These are phyloP conservation scores for Euwallacea fornicatus DNA, from an alignment of 1,140 invertebrate species.

Conservation along the genomic window DNA sequence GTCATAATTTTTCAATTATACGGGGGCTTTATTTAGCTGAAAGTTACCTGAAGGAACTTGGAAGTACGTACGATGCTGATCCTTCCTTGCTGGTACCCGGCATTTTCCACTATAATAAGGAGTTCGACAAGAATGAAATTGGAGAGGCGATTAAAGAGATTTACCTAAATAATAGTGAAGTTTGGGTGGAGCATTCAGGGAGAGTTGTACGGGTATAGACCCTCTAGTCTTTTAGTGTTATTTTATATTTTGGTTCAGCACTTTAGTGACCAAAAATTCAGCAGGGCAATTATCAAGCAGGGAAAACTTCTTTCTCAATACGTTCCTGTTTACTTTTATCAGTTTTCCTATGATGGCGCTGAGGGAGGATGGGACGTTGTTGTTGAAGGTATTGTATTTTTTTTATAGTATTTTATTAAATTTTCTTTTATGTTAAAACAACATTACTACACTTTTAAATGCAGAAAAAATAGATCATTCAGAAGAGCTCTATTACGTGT, in stretches of 20 bases:
- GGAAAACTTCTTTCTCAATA: constrained; percentile 39
- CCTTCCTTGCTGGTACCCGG: not conserved
- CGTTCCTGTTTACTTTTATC: constrained; percentile 42
- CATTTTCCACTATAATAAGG: constrained; percentile 3
- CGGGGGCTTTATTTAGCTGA: not conserved
- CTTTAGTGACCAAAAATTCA: constrained; percentile 35
- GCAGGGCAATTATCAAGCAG: constrained; percentile 33
- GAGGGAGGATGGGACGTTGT: constrained; percentile 16
- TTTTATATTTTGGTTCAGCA: constrained; percentile 31
- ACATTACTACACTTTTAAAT: constrained; percentile 8
- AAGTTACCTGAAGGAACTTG: not conserved
- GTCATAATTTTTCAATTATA: not conserved
- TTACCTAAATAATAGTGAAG: constrained; percentile 14
- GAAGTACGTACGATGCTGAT: not conserved
- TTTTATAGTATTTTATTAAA: not conserved
- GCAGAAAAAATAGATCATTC: constrained; percentile 33
- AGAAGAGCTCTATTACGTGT: constrained; percentile 36
- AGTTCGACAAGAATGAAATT: not conserved
- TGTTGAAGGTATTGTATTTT: constrained; percentile 8
- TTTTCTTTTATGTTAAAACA: not conserved
- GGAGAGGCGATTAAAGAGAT: constrained; percentile 15
- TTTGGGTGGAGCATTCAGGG: not conserved
- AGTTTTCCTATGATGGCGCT: constrained; percentile 40
- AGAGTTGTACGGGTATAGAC: constrained; percentile 6
- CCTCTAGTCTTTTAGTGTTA: not conserved